Percentiles rank a stretch among this genome's conserved stretches.
phyloP scores from a whole-genome alignment of 1,140 invertebrate genomes.

The Tetranychus cinnabarinus region DNA sequence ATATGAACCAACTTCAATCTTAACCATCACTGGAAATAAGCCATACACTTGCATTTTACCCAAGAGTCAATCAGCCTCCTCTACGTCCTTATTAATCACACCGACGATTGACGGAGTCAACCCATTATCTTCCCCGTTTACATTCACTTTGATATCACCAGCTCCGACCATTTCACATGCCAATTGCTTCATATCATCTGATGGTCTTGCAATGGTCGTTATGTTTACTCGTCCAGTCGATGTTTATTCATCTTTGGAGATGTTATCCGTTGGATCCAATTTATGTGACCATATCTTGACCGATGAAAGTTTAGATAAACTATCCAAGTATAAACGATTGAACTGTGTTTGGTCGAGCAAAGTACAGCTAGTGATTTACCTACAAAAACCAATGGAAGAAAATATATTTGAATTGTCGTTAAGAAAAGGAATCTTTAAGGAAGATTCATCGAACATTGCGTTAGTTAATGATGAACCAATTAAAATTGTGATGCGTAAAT shows the following conservation, averaged over 20 bases:
- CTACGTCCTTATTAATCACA: not conserved
- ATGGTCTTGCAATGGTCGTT: constrained; percentile 11
- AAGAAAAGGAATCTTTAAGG: constrained; percentile 5
- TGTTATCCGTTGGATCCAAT: not conserved
- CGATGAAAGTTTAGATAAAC: constrained; percentile 6
- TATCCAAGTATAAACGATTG: constrained; percentile 6
- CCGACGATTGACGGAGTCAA: constrained; percentile 8
- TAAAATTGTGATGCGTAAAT: constrained; percentile 6
- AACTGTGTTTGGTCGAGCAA: constrained; percentile 14
- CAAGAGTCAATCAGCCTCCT: not conserved
- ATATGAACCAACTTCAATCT: not conserved
- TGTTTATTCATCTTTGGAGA: constrained; percentile 2
- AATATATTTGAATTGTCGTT: constrained; percentile 10
- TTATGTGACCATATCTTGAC: constrained; percentile 9
- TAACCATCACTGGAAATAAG: not conserved
- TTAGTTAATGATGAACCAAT: constrained; percentile 7
- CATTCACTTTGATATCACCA: constrained; percentile 1
- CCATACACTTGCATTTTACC: constrained; percentile 1
- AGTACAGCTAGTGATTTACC: constrained; percentile 12
- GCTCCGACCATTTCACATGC: constrained; percentile 2
- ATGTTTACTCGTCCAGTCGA: constrained; percentile 13
- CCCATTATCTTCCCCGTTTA: not conserved
- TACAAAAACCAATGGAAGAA: constrained; percentile 9
- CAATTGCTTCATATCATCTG: constrained; percentile 8
- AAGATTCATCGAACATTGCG: constrained; percentile 11